Evolutionary conservation across 2,797 vertebrate genomes (phyloP), one percentile per base, ranked within the genome.

Genomic region (Lutjanus campechanus): DNA sequence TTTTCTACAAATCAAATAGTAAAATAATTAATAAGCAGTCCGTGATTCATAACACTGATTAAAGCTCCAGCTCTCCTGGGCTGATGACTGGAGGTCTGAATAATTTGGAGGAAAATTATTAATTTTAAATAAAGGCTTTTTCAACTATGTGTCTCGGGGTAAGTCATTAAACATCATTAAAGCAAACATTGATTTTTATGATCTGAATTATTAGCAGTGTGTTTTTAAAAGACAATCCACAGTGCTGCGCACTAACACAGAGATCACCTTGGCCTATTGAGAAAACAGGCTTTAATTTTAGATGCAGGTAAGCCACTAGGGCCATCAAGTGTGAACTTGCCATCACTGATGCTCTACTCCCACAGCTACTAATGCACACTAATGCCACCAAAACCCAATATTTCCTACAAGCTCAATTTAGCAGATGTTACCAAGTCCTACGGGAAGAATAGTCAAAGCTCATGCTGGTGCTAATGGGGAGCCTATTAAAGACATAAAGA

Each of bases 81-180:
- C 36, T 40, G 58, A 77, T 59, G 22, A 59, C 64, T 59, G 1
- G 8, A 64, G 25, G 54, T 51, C 55, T 70, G 76, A 75, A 79
- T 71, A 71, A 79, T 65, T 25, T 29, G 4, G 51, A 69, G 40
- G 53, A 50, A 73, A 59, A 5, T 4, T 15, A 65, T 65, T 40
- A 0, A 72, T 50, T 73, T 68, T 20, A 62, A 36, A 72, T 62
- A 36, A n/a, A 62, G 11, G 15, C 7, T 69, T 36, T 20, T 49
- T 49, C 7, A 64, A 22, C 12, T 25, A 16, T 54, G 60, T 10
- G 46, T 73, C 70, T 65, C 19, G 61, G 25, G 17, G 47, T 44
- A 59, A 36, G 13, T 66, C 19, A 70, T 70, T 81, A 69, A 56
- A 64, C 11, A 59, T 64, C 16, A 73, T 58, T 25, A 73, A 69